These are phyloP conservation scores for Andrena marginata DNA, from an alignment of 2,888 invertebrate genomes.

Conservation along the genomic window DNA sequence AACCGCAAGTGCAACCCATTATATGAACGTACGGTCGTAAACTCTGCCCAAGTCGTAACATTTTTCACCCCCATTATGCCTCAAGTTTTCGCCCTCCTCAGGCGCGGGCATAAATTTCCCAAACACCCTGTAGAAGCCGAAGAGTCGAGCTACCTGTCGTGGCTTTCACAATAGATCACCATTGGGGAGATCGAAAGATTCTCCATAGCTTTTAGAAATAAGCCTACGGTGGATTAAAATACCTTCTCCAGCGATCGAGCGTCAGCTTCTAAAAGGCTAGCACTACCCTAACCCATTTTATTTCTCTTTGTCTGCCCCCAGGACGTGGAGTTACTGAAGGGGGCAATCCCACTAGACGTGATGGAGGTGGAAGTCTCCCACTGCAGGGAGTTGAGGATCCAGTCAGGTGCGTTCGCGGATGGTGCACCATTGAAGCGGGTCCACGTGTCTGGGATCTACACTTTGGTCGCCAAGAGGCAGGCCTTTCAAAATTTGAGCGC, in stretches of 20 bases:
- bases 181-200: not conserved
- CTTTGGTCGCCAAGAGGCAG: constrained; percentile 87
- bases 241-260: not conserved
- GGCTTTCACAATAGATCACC: not conserved
- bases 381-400: constrained; percentile 86
- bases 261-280: not conserved
- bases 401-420: constrained; percentile 87
- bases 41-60: constrained; percentile 15
- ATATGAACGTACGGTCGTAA: constrained; percentile 3
- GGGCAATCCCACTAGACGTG: constrained; percentile 87
- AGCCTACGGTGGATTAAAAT: constrained; percentile 33
- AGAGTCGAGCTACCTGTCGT: constrained; percentile 14
- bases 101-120: constrained; percentile 17
- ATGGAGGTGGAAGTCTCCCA: constrained; percentile 87
- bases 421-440: constrained; percentile 87
- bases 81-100: not conserved
- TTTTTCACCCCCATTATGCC: constrained; percentile 15
- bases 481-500: constrained; percentile 88
- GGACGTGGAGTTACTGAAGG: constrained; percentile 83
- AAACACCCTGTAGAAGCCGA: not conserved
- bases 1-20: constrained; percentile 4
- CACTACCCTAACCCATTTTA: constrained; percentile 15
- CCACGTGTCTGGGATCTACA: constrained; percentile 86
- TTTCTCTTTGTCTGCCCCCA: constrained; percentile 64
- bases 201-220: not conserved